Evolutionary conservation across 2,113 vertebrate species (phyloP), one percentile per base, ranked within the genome.

Genomic region (Hyla sarda): DNA sequence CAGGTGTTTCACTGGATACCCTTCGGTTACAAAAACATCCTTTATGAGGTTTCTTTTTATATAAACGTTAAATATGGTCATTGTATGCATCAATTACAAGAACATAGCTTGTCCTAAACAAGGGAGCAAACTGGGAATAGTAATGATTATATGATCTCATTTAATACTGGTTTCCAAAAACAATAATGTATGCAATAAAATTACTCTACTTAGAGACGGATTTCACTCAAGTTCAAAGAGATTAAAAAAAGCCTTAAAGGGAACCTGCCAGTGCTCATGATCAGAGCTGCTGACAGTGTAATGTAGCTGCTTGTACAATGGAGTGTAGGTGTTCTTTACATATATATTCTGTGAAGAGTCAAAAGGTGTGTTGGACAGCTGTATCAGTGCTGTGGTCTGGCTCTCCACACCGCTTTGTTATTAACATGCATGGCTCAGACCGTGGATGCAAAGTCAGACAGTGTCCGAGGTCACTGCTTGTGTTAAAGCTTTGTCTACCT

Each of bases 111-210:
- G 79, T 50, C 34, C 67, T 71, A 58, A 23, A 58, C 56, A 45
- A 83, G 50, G 69, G 14, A 58, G 69, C 69, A 74, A 16, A 58
- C 41, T 52, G 69, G 82, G 82, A 74, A 83, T 72, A 56, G 34
- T 28, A 56, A 45, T 58, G 28, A 74, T 58, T 45, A 25, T n/a
- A 83, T 83, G 82, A 83, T 56, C 82, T 83, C 82, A 83, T 74
- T 83, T 41, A 56, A 56, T 58, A 60, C 32, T 45, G 45, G 21
- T 30, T 73, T 83, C 82, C 69, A 83, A 83, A 83, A 83, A 74
- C 67, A 82, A 71, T 72, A 74, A 45, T 19, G 52, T 25, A 74
- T 83, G 67, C 52, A 71, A 72, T 50, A 32, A 83, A 41, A 41
- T 41, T 41, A 41, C 41, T 12, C 32, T 1, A 34, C 23, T 83